A percentile compares a stretch with the other conserved stretches of the same genome.
Conservation (phyloP, 1,140 invertebrate genomes). For the Lepidurus packardi region DNA sequence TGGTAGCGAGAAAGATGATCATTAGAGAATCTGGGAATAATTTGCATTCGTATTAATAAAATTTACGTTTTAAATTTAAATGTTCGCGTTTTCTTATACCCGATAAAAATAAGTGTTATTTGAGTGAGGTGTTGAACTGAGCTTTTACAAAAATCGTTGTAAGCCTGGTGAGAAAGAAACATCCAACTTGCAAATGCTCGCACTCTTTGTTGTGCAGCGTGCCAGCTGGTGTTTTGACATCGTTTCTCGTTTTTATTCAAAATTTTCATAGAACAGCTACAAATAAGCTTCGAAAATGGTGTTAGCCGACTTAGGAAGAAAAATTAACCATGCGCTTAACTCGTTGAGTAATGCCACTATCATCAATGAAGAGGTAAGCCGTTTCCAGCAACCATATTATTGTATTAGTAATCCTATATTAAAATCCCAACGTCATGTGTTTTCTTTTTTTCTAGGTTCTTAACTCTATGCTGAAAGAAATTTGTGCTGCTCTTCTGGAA, state of each 20-base stretch:
- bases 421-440: slow-evolving; percentile 23
- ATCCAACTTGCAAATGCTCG: not conserved
- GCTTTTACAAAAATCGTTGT: not conserved
- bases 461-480: slow-evolving; percentile 99
- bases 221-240: slow-evolving; percentile 17
- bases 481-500: slow-evolving; percentile 93
- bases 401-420: not conserved
- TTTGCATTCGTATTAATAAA: not conserved
- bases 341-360: slow-evolving; percentile 97
- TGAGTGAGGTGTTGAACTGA: not conserved
- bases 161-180: not conserved
- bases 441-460: slow-evolving; percentile 64
- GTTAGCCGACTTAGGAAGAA: slow-evolving; percentile 98
- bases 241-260: not conserved
- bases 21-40: slow-evolving; percentile 5
- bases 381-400: not conserved
- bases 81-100: not conserved
- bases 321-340: slow-evolving; percentile 95
- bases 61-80: not conserved
- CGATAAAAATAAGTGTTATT: not conserved
- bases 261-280: not conserved
- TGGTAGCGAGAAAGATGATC: slow-evolving; percentile 27
- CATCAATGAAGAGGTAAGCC: slow-evolving; percentile 91
- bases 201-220: not conserved
- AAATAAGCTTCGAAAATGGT: slow-evolving; percentile 71